A percentile compares a stretch with the other conserved stretches of the same genome.
phyloP scores from a whole-genome alignment of 53 echinoderm and acorn worm species.

The Henricia sp. region DNA sequence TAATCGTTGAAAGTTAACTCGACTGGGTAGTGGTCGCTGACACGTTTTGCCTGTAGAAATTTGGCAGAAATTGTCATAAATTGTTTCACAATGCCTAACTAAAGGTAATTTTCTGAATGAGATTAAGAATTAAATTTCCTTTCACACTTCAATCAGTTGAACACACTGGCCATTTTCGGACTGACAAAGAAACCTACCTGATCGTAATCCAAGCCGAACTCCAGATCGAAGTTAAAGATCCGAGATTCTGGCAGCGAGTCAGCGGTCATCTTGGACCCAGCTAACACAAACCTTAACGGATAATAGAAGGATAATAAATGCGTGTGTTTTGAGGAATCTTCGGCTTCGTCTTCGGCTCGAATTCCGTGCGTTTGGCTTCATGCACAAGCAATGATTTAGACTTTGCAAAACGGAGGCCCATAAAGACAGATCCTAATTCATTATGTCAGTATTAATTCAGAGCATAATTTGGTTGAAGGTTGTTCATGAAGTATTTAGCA shows the following conservation, averaged over 20 bases:
- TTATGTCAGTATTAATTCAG: no score
- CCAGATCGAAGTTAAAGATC: conserved; percentile 50
- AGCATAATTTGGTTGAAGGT: no score
- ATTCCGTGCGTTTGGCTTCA: no score
- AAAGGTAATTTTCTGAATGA: background rate
- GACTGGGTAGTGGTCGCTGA: conserved; percentile 90
- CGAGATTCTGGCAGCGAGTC: conserved; percentile 3
- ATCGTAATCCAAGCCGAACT: conserved; percentile 27
- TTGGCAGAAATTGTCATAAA: background rate
- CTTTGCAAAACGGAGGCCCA: no score
- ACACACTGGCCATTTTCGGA: no score
- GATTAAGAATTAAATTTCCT: background rate
- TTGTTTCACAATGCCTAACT: background rate
- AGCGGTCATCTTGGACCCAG: conserved; percentile 7
- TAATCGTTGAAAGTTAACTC: conserved; percentile 70
- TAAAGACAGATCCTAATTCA: no score
- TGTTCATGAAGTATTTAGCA: no score
- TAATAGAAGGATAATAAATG: no score
- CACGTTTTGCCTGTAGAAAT: conserved; percentile 65
- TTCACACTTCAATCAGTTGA: background rate
- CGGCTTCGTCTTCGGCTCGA: no score
- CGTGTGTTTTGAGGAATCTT: no score
- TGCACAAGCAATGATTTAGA: no score
- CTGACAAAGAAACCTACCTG: conserved; percentile 25
- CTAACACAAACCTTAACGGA: conserved; percentile 14